phyloP scores from a whole-genome alignment of 2,888 invertebrate genomes.

The Brenthis hecate region DNA sequence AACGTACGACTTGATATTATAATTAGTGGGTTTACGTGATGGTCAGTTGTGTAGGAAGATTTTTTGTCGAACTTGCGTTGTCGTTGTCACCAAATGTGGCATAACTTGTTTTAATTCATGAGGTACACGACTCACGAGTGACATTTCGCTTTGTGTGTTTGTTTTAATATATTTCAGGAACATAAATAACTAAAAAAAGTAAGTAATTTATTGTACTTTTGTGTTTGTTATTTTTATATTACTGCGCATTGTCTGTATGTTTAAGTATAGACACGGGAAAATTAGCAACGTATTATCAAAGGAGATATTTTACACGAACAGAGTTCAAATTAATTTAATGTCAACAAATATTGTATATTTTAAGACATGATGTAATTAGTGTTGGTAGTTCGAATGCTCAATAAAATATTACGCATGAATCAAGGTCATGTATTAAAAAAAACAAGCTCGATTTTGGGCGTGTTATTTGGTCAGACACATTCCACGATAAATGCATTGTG shows the following conservation, averaged over 20 bases:
- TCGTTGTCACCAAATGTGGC: slow-evolving; percentile 1
- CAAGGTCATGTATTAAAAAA: slow-evolving; percentile 36
- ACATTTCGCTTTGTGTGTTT: slow-evolving; percentile 2
- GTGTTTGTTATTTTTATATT: neutral
- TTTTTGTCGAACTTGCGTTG: slow-evolving; percentile 1
- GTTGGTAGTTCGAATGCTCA: slow-evolving; percentile 29
- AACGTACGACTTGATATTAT: neutral
- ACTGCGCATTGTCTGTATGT: too few relatives aligned
- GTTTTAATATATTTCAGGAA: neutral
- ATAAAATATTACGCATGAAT: slow-evolving; percentile 33
- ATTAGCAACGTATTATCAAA: slow-evolving; percentile 5
- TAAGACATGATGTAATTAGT: slow-evolving; percentile 32
- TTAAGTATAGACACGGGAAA: neutral
- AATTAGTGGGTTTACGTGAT: neutral
- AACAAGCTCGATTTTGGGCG: slow-evolving; percentile 32
- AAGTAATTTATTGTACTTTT: too few relatives aligned
- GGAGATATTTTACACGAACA: neutral
- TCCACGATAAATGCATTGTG: slow-evolving; percentile 25
- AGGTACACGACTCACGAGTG: slow-evolving; percentile 11
- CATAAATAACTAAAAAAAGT: too few relatives aligned
- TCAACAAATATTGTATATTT: slow-evolving; percentile 22
- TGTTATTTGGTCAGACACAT: slow-evolving; percentile 34
- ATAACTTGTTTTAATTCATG: slow-evolving; percentile 8
- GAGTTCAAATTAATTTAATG: slow-evolving; percentile 1
- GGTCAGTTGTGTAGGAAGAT: slow-evolving; percentile 4